Base-by-base conservation (phyloP, 2,113 vertebrate species). In the Columba janthina region DNA sequence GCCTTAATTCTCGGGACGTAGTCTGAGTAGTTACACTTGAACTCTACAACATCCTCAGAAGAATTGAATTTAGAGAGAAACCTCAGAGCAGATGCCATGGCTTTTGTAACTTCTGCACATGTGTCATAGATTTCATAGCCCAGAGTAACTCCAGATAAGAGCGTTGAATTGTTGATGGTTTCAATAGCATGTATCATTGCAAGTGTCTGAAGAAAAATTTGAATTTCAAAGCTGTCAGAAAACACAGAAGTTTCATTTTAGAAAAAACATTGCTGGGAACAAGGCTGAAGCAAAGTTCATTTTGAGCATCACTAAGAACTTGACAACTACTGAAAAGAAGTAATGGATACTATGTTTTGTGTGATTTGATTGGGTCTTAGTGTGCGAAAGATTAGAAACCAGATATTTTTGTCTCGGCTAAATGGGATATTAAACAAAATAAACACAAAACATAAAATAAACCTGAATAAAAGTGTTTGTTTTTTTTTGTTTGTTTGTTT, bases 181-280 rank as follows among this genome's bases (percentile, higher is more conserved):
- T 99, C 98, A 34, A 99, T 98, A 36, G 98, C 98, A 2, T 99
- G 98, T 92, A 98, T 98, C 99, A 99, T 98, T 32, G 98, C 98
- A 90, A 99, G 97, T 6, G 97, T 96, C 92, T 96, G 97, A 73
- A 94, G 94, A 89, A 99, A 97, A 62, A 94, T 88, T 64, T 95
- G 94, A 20, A 96, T 85, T 75, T 98, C 96, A 46, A 99, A 98
- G 62, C 98, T 99, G 98, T 56, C 69, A 78, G 75, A 40, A 98
- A 97, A 96, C 10, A 97, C 14, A 81, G 9, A 42, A 2, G 1
- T 24, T 77, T 46, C 5, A 10, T 18, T 87, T 97, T 62, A 78
- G 32, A 57, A 65, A 60, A 60, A 80, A 51, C 9, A 25, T n/a
- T 19, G 11, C 44, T 57, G 64, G 38, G 64, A 85, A 40, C 36